phyloP scores from a whole-genome alignment of 2,888 invertebrate genomes.

The Lamellibrachia columna region DNA sequence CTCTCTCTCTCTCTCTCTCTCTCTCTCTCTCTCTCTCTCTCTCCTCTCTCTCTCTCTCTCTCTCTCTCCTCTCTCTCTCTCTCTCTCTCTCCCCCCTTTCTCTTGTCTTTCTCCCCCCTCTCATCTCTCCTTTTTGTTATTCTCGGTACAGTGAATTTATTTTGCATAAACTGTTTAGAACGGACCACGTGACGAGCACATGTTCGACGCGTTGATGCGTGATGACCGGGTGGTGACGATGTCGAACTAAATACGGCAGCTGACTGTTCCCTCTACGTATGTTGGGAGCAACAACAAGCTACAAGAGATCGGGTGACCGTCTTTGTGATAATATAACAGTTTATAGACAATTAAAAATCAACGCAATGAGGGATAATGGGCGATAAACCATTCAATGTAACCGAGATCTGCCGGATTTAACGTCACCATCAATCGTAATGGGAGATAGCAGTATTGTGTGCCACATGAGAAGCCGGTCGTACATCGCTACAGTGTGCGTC shows the following conservation, averaged over 20 bases:
- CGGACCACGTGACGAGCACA: not conserved
- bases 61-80: too few relatives aligned
- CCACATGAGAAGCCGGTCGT: not conserved
- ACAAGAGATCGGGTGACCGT: not conserved
- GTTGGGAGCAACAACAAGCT: not conserved
- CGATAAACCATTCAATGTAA: constrained; percentile 3
- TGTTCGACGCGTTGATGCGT: not conserved
- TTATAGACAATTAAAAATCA: not conserved
- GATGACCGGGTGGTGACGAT: not conserved
- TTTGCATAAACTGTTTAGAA: too few relatives aligned
- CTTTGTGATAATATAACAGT: not conserved
- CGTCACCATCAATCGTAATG: not conserved
- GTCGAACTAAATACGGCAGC: not conserved
- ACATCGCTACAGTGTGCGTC: not conserved
- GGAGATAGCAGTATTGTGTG: not conserved
- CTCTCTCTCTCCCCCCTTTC: too few relatives aligned
- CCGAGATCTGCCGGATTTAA: not conserved
- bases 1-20: too few relatives aligned
- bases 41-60: too few relatives aligned
- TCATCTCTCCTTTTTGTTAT: too few relatives aligned
- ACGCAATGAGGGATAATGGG: not conserved
- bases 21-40: too few relatives aligned
- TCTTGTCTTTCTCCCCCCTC: too few relatives aligned
- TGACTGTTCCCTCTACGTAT: not conserved
- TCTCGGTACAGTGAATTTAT: too few relatives aligned